A percentile compares a stretch with the other conserved stretches of the same genome.
These are phyloP conservation scores for Enteromius treurensis DNA, from an alignment of 2,797 vertebrate species.

Conservation along the genomic window DNA sequence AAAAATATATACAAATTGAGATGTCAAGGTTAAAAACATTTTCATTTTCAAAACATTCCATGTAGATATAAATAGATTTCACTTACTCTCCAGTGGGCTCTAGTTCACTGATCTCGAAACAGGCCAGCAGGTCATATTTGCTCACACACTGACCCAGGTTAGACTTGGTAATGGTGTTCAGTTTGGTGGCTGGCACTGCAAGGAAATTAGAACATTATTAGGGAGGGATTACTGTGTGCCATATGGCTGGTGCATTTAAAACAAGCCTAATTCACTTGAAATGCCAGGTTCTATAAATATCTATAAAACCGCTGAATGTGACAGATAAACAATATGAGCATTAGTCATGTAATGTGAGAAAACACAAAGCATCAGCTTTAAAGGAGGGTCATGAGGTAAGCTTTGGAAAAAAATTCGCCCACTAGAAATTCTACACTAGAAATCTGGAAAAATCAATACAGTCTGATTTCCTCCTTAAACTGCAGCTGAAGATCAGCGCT, in stretches of 20 bases:
- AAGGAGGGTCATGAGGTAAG: background rate
- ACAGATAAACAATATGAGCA: conserved; percentile 9
- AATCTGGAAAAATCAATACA: conserved; percentile 46
- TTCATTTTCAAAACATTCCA: background rate
- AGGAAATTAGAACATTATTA: background rate
- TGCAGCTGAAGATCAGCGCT: background rate
- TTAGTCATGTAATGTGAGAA: conserved; percentile 21
- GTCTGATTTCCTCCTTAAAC: conserved; percentile 6
- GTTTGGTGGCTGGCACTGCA: conserved; percentile 93
- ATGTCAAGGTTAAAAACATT: background rate
- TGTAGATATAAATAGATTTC: background rate
- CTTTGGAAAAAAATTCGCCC: background rate
- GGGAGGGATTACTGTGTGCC: background rate
- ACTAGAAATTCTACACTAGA: conserved; percentile 13
- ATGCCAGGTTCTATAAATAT: conserved; percentile 3
- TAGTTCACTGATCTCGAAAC: conserved; percentile 99
- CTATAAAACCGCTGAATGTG: background rate
- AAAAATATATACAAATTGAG: background rate
- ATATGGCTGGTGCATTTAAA: background rate
- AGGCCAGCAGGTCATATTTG: conserved; percentile 97
- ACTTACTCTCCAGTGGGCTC: conserved; percentile 99
- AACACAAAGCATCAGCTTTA: conserved; percentile 21
- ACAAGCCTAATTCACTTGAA: background rate
- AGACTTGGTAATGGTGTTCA: conserved; percentile 94
- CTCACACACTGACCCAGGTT: conserved; percentile 95